These are phyloP conservation scores for Aelia acuminata DNA, from an alignment of 2,888 invertebrate genomes.

Conservation along the genomic window DNA sequence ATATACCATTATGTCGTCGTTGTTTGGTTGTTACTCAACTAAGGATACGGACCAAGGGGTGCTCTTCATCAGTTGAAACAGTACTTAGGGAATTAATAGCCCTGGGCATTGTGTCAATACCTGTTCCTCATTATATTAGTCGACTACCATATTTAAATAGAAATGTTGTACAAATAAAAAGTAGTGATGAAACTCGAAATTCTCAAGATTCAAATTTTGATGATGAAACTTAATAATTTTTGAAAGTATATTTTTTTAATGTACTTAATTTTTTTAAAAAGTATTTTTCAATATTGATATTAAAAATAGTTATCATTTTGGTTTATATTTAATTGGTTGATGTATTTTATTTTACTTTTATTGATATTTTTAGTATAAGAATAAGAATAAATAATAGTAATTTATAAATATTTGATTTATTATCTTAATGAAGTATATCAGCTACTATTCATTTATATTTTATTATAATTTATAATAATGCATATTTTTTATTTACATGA, in stretches of 20 bases:
- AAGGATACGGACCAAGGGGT: slow-evolving; percentile 35
- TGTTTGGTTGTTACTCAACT: slow-evolving; percentile 17
- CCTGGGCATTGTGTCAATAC: slow-evolving; percentile 31
- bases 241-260: neutral
- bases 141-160: slow-evolving; percentile 49
- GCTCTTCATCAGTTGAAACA: neutral
- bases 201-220: neutral
- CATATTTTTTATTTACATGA: too few species aligned
- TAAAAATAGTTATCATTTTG: neutral
- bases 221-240: neutral
- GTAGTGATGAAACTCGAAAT: slow-evolving; percentile 3
- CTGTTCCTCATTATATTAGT: slow-evolving; percentile 47
- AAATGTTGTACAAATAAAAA: slow-evolving; percentile 42
- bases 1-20: neutral
- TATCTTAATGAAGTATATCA: too few species aligned
- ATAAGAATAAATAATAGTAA: too few species aligned
- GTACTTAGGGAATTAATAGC: slow-evolving; percentile 23
- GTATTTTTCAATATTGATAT: neutral
- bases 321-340: neutral
- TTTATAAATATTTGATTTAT: too few species aligned
- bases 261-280: neutral
- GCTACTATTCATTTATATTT: too few species aligned
- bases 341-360: neutral
- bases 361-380: too few species aligned
- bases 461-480: too few species aligned